A percentile compares a stretch with the other conserved stretches of the same genome.
Conservation (phyloP, 1,140 invertebrate genomes). For the Zaprionus capensis region DNA sequence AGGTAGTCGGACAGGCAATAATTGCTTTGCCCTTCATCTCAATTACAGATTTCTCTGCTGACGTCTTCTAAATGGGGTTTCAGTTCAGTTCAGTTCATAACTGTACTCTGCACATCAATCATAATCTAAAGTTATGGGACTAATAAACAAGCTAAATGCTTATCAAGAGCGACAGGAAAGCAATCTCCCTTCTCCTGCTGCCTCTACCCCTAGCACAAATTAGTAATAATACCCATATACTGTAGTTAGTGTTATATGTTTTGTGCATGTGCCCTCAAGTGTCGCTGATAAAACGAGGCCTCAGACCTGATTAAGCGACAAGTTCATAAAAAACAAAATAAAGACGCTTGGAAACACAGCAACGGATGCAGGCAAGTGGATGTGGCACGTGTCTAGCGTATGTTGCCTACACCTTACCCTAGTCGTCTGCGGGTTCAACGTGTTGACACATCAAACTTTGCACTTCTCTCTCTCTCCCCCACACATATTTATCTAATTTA, state of each 20-base stretch:
- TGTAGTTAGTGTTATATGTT: background rate
- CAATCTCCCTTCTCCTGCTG: background rate
- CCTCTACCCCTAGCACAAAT: background rate
- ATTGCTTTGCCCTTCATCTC: constrained; percentile 6
- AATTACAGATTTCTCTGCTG: background rate
- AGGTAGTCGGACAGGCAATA: background rate
- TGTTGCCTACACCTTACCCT: background rate
- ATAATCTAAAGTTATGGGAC: constrained; percentile 4
- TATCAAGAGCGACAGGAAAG: constrained; percentile 15
- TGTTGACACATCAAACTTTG: background rate
- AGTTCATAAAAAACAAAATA: constrained; percentile 16
- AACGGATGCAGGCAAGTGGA: constrained; percentile 21
- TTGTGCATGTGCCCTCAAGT: constrained; percentile 7
- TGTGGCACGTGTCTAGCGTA: constrained; percentile 30
- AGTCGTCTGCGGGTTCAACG: constrained; percentile 2
- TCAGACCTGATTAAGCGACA: constrained; percentile 17
- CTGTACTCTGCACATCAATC: background rate
- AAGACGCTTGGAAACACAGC: constrained; percentile 21
- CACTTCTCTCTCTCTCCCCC: background rate
- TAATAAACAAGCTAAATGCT: constrained; percentile 7
- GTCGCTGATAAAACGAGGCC: constrained; percentile 25
- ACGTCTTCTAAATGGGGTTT: background rate
- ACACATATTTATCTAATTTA: constrained; percentile 36
- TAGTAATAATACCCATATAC: background rate
- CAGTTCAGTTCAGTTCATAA: background rate